Evolutionary conservation across 2,888 invertebrate genomes (phyloP).

Genomic region (Luperina testacea): DNA sequence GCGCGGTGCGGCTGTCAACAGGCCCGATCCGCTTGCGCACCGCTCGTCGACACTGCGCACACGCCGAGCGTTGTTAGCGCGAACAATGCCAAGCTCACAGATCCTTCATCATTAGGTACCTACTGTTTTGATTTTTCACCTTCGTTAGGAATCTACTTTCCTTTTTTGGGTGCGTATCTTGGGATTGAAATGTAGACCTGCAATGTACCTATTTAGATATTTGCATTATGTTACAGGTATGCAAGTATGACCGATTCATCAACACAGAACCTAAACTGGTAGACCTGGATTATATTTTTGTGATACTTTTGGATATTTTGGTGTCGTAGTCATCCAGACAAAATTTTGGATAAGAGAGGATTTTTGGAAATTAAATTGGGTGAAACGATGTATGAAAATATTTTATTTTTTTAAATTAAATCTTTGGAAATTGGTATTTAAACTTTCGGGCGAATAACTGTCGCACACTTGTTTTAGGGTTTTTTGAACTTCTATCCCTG

Average conservation of each 20-base stretch:
- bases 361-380: too few species aligned
- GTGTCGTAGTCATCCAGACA: background rate
- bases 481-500: background rate
- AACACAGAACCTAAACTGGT: background rate
- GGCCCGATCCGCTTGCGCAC: constrained; percentile 65
- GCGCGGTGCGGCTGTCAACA: constrained; percentile 84
- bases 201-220: background rate
- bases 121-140: constrained; percentile 70
- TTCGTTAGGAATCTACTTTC: constrained; percentile 35
- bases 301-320: background rate
- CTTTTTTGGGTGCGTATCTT: constrained; percentile 15
- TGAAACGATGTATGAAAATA: background rate
- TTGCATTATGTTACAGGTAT: background rate
- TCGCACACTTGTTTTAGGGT: background rate
- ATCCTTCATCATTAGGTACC: constrained; percentile 75
- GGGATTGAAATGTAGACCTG: background rate
- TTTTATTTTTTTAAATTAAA: background rate
- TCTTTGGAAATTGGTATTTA: background rate
- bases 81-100: constrained; percentile 79
- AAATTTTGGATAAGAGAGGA: background rate
- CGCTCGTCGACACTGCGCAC: constrained; percentile 68
- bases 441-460: background rate
- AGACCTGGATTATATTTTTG: background rate
- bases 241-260: background rate
- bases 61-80: constrained; percentile 79